These are phyloP conservation scores for Protula sp. DNA, from an alignment of 2,888 invertebrate genomes.

Conservation along the genomic window DNA sequence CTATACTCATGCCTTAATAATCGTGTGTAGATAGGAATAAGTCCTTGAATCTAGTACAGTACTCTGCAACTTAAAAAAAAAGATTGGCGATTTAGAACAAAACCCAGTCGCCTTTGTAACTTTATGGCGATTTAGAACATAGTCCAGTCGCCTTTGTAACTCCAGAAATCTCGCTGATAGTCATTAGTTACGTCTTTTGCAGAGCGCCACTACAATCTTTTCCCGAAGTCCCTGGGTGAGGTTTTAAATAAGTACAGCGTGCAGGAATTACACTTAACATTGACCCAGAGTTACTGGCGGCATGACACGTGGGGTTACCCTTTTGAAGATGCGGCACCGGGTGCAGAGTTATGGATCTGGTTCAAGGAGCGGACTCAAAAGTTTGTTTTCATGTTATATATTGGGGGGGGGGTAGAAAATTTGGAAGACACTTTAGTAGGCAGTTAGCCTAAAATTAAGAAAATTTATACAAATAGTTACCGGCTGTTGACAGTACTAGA, in stretches of 20 bases:
- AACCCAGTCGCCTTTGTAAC: too few relatives aligned
- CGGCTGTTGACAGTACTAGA: too few relatives aligned
- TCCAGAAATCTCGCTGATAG: background rate
- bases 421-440: too few relatives aligned
- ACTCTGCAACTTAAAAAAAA: too few relatives aligned
- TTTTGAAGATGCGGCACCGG: constrained; percentile 79
- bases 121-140: background rate
- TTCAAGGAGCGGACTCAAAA: constrained; percentile 65
- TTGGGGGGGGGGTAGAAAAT: too few relatives aligned
- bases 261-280: constrained; percentile 81
- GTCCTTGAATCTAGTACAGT: too few relatives aligned
- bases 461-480: too few relatives aligned
- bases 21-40: too few relatives aligned
- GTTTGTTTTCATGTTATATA: too few relatives aligned
- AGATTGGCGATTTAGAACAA: too few relatives aligned
- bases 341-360: constrained; percentile 92
- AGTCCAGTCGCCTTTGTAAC: background rate
- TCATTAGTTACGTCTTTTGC: constrained; percentile 22
- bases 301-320: constrained; percentile 94
- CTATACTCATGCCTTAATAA: too few relatives aligned
- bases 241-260: constrained; percentile 77
- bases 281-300: constrained; percentile 92
- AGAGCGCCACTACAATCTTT: constrained; percentile 69
- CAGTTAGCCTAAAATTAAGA: too few relatives aligned
- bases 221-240: constrained; percentile 84